Conservation (phyloP, 1,140 invertebrate species). For the Calephelis virginiensis region DNA sequence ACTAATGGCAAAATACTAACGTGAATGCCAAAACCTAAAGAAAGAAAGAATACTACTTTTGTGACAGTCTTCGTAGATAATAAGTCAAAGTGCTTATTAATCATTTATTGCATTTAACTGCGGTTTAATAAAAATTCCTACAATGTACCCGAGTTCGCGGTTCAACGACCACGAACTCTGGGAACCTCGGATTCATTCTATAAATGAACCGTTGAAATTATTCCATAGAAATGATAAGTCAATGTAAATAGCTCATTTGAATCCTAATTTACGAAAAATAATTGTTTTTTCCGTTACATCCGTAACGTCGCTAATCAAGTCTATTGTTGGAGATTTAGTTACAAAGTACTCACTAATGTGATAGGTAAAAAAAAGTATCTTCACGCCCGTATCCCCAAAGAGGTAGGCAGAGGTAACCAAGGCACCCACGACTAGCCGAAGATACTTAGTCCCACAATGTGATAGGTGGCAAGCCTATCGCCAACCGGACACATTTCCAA, state of each 20-base stretch:
- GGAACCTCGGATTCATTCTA: neutral
- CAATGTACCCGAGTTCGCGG: neutral
- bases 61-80: too few species aligned
- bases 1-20: too few species aligned
- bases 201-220: conserved; percentile 4
- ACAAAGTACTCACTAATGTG: neutral
- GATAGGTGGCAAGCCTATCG: too few species aligned
- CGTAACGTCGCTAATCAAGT: neutral
- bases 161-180: conserved; percentile 8
- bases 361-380: too few species aligned
- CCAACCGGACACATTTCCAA: too few species aligned
- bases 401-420: too few species aligned
- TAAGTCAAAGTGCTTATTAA: neutral
- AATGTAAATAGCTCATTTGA: neutral
- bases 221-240: conserved; percentile 3
- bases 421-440: too few species aligned
- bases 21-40: too few species aligned
- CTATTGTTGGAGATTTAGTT: neutral
- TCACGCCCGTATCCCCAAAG: too few species aligned
- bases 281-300: neutral
- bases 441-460: too few species aligned
- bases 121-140: conserved; percentile 4
- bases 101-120: neutral
- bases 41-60: too few species aligned
- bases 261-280: conserved; percentile 11